Evolutionary conservation across 2,113 vertebrate genomes (phyloP).

Genomic region (Oenanthe oenanthe): DNA sequence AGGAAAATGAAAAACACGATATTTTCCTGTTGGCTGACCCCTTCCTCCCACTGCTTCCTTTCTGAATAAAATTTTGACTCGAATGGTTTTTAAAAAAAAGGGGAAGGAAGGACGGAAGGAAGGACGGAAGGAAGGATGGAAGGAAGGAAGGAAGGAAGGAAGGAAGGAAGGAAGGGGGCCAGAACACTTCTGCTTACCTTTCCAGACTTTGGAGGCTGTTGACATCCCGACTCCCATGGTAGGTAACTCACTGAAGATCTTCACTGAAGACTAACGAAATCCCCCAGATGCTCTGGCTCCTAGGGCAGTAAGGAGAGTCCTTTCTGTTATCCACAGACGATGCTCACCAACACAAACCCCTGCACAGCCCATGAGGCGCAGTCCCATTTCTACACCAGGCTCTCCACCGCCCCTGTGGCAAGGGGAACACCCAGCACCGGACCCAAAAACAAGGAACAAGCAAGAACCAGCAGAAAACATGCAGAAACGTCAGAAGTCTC

Average conservation of each 20-base stretch:
- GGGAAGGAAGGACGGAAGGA: background rate
- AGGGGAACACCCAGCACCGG: background rate
- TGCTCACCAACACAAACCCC: background rate
- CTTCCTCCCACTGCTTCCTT: constrained; percentile 34
- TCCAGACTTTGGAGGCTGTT: background rate
- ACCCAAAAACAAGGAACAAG: background rate
- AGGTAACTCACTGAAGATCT: background rate
- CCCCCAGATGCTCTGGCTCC: background rate
- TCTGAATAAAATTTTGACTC: background rate
- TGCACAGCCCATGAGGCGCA: too few species aligned
- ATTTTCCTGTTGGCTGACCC: constrained; percentile 56
- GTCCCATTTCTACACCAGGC: fast-evolving
- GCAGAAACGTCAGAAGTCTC: background rate
- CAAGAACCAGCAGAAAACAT: background rate
- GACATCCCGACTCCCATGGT: fast-evolving
- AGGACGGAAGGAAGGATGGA: background rate
- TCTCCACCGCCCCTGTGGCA: fast-evolving
- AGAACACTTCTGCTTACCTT: constrained; percentile 3
- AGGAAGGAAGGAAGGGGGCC: background rate
- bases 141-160: background rate
- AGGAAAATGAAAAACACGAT: background rate
- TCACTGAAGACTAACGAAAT: background rate
- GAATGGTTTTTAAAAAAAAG: background rate
- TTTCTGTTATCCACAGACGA: background rate
- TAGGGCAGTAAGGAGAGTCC: background rate